Evolutionary conservation across 1,140 invertebrate genomes (phyloP), one percentile per base, ranked within the genome.

Genomic region (Drosophila hydei): DNA sequence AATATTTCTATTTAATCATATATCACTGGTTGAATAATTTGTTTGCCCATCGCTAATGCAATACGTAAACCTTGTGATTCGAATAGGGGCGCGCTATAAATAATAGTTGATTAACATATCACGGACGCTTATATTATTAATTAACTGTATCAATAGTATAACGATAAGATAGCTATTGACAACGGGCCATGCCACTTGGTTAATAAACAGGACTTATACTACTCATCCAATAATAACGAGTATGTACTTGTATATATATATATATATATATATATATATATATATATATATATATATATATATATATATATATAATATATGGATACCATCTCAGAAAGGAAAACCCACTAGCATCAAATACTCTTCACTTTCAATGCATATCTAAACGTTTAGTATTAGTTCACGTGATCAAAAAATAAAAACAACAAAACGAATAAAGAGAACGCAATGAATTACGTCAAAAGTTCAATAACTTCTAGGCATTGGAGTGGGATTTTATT

Each of bases 101-200:
- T 55, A 79, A 68, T 42, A 84, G 56, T 87, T 80, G 61, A 87
- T 85, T 77, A 75, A 71, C 58, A 72, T 68, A 75, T 80, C 74
- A 68, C 23, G 45, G 50, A 18, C 40, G 64, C 61, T 69, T 67
- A 70, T 50, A 64, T 55, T 62, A 52, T 77, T 77, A 77, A 80
- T 80, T 87, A 48, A 52, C 67, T 62, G 77, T 42, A 62, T 72
- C 50, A 71, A 30, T 6, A 60, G 16, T 16, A n/a, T 23, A 47
- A 18, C 54, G 69, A 72, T 72, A 67, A 59, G 62, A 67, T 52
- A 47, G 27, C 51, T 5, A 56, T 36, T 23, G 25, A 9, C 14
- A 30, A 23, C 12, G 33, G 9, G 12, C 18, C 42, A 61, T 36
- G 42, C 21, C 19, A 45, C 11, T 45, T n/a, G 42, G 14, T 21